Percentiles rank a stretch among this genome's conserved stretches.
These are phyloP conservation scores for Sisyra terminalis DNA, from an alignment of 2,888 invertebrate genomes.

Conservation along the genomic window DNA sequence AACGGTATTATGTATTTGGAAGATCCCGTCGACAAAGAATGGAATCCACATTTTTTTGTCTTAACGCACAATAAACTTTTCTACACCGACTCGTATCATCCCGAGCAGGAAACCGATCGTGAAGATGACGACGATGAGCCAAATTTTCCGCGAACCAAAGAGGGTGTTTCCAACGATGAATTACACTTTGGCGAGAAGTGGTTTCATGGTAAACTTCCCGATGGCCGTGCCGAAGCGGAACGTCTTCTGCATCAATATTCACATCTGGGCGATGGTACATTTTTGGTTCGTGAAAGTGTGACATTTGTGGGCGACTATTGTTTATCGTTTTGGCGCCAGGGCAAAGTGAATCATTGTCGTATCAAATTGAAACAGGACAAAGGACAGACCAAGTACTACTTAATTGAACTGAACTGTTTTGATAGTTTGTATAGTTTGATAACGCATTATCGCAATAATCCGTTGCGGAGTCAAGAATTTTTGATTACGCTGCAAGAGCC, in stretches of 20 bases:
- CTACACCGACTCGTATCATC: conserved; percentile 56
- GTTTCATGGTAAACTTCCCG: conserved; percentile 80
- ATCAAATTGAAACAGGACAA: conserved; percentile 80
- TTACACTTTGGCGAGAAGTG: conserved; percentile 84
- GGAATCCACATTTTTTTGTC: conserved; percentile 90
- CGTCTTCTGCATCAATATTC: conserved; percentile 58
- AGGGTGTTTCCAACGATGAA: conserved; percentile 67
- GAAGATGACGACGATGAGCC: conserved; percentile 34
- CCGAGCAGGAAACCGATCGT: conserved; percentile 22
- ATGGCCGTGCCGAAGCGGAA: conserved; percentile 67
- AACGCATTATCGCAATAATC: conserved; percentile 73
- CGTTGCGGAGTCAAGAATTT: conserved; percentile 79
- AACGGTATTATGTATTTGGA: conserved; percentile 81
- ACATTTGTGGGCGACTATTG: conserved; percentile 95
- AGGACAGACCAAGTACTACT: conserved; percentile 76
- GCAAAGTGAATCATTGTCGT: conserved; percentile 80
- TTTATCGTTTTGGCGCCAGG: conserved; percentile 83
- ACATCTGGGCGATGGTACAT: conserved; percentile 78
- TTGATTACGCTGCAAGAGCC: conserved; percentile 75
- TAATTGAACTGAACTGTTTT: conserved; percentile 76
- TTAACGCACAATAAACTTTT: conserved; percentile 75
- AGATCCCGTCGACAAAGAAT: conserved; percentile 76
- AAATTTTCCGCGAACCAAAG: conserved; percentile 33
- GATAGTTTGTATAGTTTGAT: conserved; percentile 86
- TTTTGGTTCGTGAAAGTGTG: conserved; percentile 83